Conservation (phyloP, 2,888 invertebrate species). For the Hecatera dysodea region DNA sequence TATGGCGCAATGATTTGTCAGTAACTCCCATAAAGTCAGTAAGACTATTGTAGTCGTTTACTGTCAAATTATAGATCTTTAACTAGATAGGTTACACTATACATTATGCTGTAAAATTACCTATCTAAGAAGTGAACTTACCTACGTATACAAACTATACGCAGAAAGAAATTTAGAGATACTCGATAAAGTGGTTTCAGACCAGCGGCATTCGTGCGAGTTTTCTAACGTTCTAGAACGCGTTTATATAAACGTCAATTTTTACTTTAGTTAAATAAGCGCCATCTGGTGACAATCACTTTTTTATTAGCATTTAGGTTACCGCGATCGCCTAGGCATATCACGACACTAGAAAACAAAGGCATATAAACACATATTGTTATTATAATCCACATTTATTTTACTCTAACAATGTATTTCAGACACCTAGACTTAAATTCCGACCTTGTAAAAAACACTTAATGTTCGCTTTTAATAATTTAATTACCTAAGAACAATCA, state of each 20-base stretch:
- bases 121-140: no score
- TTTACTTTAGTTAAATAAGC: no score
- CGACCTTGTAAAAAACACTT: conserved; percentile 19
- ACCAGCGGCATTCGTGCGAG: no score
- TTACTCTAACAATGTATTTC: conserved; percentile 6
- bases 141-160: no score
- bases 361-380: background rate
- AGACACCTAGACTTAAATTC: background rate
- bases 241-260: no score
- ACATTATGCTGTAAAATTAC: no score
- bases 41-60: background rate
- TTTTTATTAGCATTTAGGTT: no score
- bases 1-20: background rate
- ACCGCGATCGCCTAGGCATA: no score
- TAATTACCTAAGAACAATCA: conserved; percentile 29
- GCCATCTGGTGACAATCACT: no score
- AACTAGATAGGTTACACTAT: background rate
- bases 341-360: background rate
- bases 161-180: no score
- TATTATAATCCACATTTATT: background rate
- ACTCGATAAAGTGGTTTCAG: no score
- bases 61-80: background rate
- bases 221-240: no score
- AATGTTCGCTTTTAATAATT: conserved; percentile 25
- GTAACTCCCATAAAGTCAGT: background rate